Evolutionary conservation across 2,797 vertebrate genomes (phyloP), one percentile per base, ranked within the genome.

Genomic region (Meda fulgida): DNA sequence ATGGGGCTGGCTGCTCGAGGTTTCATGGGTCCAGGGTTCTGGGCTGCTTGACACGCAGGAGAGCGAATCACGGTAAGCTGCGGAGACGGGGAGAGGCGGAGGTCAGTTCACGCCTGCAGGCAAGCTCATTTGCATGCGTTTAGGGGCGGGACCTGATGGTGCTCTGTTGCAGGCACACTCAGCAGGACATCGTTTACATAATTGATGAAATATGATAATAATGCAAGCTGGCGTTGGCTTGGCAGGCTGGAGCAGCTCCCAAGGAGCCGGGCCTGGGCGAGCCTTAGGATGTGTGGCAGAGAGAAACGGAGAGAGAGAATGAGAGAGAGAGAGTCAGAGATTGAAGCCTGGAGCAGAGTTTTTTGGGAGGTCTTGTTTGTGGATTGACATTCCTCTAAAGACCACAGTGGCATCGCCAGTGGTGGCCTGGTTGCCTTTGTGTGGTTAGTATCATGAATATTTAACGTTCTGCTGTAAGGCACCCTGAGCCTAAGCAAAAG

Each of bases 171-270:
- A 70, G 86, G 82, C 84, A 91, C 91, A 93, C 92, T 91, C 92
- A 94, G 93, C 91, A 93, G 89, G 88, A 88, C 60, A 66, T 85
- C 86, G 92, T 95, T 95, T 95, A 94, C 94, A 95, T 95, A 94
- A 95, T 95, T 95, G 93, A 96, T 96, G 93, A 95, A 91, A 94
- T 95, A 94, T 95, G 94, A 94, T 95, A 95, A 95, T 95, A 93
- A 94, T 91, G 93, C 94, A 95, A 93, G 92, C 94, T 94, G 93
- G 93, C 90, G 90, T 89, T 90, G 91, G 78, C 85, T 87, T 88
- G 75, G 81, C 70, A 81, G 77, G 85, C 78, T 81, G 76, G 84
- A 91, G 86, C 86, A 85, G 82, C 69, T 85, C 82, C 89, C 83
- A 82, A 84, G 89, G 86, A 83, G 83, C 77, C 14, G 16, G 84